Base-by-base conservation (phyloP, 2,113 vertebrate species). In the Thamnaconus septentrionalis region DNA sequence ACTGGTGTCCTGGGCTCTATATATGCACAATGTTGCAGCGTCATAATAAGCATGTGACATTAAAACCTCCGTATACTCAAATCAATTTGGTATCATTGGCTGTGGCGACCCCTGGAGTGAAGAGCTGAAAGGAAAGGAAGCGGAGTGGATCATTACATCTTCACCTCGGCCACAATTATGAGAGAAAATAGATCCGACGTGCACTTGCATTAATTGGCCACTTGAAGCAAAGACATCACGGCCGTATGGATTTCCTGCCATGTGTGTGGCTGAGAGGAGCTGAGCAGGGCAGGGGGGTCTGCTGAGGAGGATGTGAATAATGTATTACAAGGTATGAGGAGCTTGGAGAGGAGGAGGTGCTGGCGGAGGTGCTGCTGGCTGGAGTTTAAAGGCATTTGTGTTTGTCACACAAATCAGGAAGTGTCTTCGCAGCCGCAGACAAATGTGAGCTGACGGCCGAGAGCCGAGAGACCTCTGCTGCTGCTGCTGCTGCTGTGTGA, bases 181-280 rank as follows among this genome's bases (percentile, higher is more conserved):
- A 82, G 75, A 74, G 73, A 84, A 87, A 88, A 89, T 82, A 85
- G 82, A 91, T 89, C 81, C 50, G 46, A 56, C 61, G 76, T 83
- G 54, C 42, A 53, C 66, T 82, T 90, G 79, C 83, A 87, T 91
- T 91, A 92, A 93, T 91, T 92, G 90, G 84, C 76, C 64, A 84
- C 85, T 89, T 87, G 83, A 92, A 91, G 89, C 73, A 84, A 84
- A 91, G 85, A 91, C 76, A 87, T 91, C 90, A 90, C 74, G 66
- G 78, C 70, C 10, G 57, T 92, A 93, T 92, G 82, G 92, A 92
- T 93, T 93, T 92, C 88, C 88, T 93, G 91, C 90, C 91, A 86
- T 73, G 68, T 85, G 85, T 82, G 79, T 78, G 79, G 74, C 82
- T 91, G 61, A 83, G 83, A 73, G 69, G 82, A 45, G 11, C 3